Conservation (phyloP, 2,113 vertebrate genomes). For the Anas platyrhynchos region DNA sequence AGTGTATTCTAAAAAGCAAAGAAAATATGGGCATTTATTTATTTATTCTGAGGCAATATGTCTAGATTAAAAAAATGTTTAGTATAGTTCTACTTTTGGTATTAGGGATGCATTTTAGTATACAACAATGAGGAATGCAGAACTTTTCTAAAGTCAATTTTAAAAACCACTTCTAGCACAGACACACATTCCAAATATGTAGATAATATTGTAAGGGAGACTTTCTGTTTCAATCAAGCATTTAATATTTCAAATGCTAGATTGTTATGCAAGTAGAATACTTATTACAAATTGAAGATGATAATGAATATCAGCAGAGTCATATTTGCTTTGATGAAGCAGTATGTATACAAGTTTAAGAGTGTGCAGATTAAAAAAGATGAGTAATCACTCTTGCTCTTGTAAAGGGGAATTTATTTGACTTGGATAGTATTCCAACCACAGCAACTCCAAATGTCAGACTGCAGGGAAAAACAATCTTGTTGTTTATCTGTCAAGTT, state of each 20-base stretch:
- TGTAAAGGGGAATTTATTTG: not conserved
- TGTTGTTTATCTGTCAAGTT: not conserved
- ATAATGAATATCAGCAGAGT: not conserved
- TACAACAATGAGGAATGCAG: not conserved
- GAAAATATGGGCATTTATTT: not conserved
- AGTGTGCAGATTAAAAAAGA: not conserved
- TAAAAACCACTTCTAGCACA: not conserved
- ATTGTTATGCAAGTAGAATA: not conserved
- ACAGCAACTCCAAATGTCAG: not conserved
- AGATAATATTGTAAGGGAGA: not conserved
- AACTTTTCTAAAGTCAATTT: not conserved
- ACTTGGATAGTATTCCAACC: not conserved
- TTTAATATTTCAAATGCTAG: not conserved
- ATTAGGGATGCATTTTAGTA: not conserved
- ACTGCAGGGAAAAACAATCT: not conserved
- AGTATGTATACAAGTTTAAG: constrained; percentile 1
- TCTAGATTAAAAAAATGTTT: not conserved
- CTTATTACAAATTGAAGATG: not conserved
- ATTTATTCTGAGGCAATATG: not conserved
- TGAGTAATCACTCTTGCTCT: not conserved
- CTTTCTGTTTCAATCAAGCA: not conserved
- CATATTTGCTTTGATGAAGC: not conserved
- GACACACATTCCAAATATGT: not conserved
- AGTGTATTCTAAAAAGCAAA: not conserved
- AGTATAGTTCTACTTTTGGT: not conserved